phyloP scores from a whole-genome alignment of 2,888 invertebrate species.

The Pteria penguin region DNA sequence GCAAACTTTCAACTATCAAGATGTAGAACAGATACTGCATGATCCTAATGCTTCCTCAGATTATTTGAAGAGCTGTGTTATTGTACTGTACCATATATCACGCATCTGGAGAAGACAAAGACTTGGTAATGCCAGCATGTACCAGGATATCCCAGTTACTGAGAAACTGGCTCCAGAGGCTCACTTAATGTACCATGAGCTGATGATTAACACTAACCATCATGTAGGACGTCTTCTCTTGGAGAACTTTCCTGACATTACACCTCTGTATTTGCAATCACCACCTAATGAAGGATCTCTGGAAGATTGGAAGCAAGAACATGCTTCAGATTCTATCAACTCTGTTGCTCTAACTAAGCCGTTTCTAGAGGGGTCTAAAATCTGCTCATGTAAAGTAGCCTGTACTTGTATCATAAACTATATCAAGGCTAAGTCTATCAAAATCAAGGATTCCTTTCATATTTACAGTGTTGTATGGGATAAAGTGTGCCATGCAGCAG shows the following conservation, averaged over 20 bases:
- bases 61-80: slow-evolving; percentile 64
- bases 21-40: slow-evolving; percentile 68
- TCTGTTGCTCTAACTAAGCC: slow-evolving; percentile 69
- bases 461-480: slow-evolving; percentile 58
- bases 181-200: slow-evolving; percentile 71
- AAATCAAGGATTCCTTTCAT: slow-evolving; percentile 54
- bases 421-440: slow-evolving; percentile 49
- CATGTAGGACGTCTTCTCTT: slow-evolving; percentile 67
- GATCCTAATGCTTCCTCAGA: slow-evolving; percentile 59
- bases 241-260: slow-evolving; percentile 55
- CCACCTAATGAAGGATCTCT: slow-evolving; percentile 56
- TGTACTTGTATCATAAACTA: slow-evolving; percentile 64
- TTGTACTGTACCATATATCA: slow-evolving; percentile 67
- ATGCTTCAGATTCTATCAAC: slow-evolving; percentile 69
- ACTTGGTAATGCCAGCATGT: slow-evolving; percentile 68
- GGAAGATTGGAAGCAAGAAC: slow-evolving; percentile 63
- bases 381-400: slow-evolving; percentile 61
- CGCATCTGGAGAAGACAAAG: slow-evolving; percentile 64
- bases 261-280: slow-evolving; percentile 67
- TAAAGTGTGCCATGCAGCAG: slow-evolving; percentile 53
- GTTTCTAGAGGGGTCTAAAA: slow-evolving; percentile 57
- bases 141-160: slow-evolving; percentile 53
- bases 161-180: slow-evolving; percentile 59
- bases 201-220: slow-evolving; percentile 69
- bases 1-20: slow-evolving; percentile 59